These are phyloP conservation scores for Drosophila neonasuta DNA, from an alignment of 2,888 invertebrate species.

Conservation along the genomic window DNA sequence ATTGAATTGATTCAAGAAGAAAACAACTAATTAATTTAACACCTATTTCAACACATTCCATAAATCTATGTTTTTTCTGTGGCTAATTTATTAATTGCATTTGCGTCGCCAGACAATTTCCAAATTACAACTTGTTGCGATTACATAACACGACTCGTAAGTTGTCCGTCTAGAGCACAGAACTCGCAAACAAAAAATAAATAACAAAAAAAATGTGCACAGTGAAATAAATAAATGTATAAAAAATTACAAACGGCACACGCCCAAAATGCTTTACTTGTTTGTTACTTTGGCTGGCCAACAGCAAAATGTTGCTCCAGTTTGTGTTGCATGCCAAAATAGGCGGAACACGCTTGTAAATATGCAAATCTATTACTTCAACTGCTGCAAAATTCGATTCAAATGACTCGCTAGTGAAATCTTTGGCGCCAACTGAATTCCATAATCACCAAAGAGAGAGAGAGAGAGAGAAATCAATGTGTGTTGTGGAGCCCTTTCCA, in stretches of 20 bases:
- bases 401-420: conserved; percentile 34
- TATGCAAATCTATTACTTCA: conserved; percentile 8
- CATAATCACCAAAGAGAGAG: background rate
- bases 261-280: conserved; percentile 58
- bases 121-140: conserved; percentile 49
- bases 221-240: conserved; percentile 30
- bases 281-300: conserved; percentile 27
- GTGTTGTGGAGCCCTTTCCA: conserved; percentile 6
- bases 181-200: conserved; percentile 63
- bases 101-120: conserved; percentile 37
- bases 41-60: conserved; percentile 31
- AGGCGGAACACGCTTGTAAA: conserved; percentile 58
- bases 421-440: conserved; percentile 18
- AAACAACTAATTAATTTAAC: conserved; percentile 12
- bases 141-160: conserved; percentile 53
- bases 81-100: conserved; percentile 68
- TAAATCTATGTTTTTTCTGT: conserved; percentile 5
- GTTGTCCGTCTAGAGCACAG: conserved; percentile 39
- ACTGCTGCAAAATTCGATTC: conserved; percentile 30
- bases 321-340: conserved; percentile 30
- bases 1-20: conserved; percentile 22
- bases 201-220: conserved; percentile 21
- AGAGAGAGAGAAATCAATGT: background rate
- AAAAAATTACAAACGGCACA: conserved; percentile 51
- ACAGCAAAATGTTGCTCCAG: conserved; percentile 39